Evolutionary conservation across 1,140 invertebrate species (phyloP).

Genomic region (Hypsibius dujardini): DNA sequence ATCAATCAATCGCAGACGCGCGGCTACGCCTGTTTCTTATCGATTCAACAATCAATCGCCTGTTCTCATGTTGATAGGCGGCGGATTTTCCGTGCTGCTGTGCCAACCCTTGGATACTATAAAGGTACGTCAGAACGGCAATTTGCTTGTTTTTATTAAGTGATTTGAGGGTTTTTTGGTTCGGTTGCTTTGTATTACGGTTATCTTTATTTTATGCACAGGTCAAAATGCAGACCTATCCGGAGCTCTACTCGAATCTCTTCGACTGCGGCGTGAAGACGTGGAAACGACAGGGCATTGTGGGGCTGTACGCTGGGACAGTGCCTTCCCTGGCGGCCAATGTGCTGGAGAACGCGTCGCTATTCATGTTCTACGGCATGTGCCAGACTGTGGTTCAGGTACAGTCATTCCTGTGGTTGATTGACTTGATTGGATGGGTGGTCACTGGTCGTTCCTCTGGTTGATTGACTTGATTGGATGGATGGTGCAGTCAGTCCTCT

Average conservation of each 20-base stretch:
- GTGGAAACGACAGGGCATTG: conserved; percentile 38
- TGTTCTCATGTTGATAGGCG: no score
- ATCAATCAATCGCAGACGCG: no score
- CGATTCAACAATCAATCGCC: no score
- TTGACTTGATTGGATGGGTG: no score
- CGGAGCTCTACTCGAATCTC: conserved; percentile 64
- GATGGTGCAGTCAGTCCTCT: no score
- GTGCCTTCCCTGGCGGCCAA: conserved; percentile 83
- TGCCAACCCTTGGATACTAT: conserved; percentile 92
- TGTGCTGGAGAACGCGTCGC: conserved; percentile 88
- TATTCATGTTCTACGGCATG: conserved; percentile 89
- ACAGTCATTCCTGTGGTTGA: conserved; percentile 7
- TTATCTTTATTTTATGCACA: conserved; percentile 28
- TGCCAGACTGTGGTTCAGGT: conserved; percentile 60
- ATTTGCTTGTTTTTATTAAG: no score
- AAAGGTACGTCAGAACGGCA: conserved; percentile 38
- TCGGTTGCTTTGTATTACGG: neutral
- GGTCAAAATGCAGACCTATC: conserved; percentile 98
- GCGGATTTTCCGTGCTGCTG: conserved; percentile 76
- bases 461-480: no score
- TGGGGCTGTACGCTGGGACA: conserved; percentile 85
- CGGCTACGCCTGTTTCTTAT: no score
- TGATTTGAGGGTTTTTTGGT: no score
- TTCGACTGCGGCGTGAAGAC: conserved; percentile 55
- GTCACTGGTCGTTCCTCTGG: conserved; percentile 24